Percentiles rank a stretch among this genome's conserved stretches.
Conservation (phyloP, 2,113 vertebrate genomes). For the Cygnus buccinator region DNA sequence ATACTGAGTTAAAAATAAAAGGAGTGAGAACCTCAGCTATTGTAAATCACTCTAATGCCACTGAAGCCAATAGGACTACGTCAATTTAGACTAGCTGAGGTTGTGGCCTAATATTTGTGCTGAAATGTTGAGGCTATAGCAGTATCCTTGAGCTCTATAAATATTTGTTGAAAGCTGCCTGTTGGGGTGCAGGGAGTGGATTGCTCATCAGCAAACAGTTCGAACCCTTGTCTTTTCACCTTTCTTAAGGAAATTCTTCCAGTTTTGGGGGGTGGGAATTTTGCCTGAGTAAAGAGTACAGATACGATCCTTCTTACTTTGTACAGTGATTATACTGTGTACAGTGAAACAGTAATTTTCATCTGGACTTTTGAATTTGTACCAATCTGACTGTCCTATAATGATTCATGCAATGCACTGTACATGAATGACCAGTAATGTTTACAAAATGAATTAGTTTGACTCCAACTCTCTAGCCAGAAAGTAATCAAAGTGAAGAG, state of each 20-base stretch:
- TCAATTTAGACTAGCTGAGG: conserved; percentile 20
- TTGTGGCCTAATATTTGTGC: conserved; percentile 47
- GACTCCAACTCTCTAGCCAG: conserved; percentile 52
- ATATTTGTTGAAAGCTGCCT: conserved; percentile 53
- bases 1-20: background rate
- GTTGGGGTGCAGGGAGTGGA: background rate
- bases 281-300: background rate
- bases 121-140: conserved; percentile 30
- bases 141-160: conserved; percentile 24
- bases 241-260: background rate
- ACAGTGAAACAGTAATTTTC: background rate
- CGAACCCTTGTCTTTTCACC: background rate
- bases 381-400: background rate
- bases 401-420: conserved; percentile 48
- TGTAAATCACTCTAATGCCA: conserved; percentile 39
- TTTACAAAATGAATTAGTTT: conserved; percentile 66
- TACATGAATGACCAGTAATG: conserved; percentile 64
- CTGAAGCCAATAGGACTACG: background rate
- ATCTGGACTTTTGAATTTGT: conserved; percentile 54
- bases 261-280: background rate
- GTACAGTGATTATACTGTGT: background rate
- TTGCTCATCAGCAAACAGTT: conserved; percentile 10
- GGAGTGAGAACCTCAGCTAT: background rate
- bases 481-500: conserved; percentile 73
- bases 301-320: background rate